Evolutionary conservation across 2,888 invertebrate species (phyloP).

Genomic region (Eretmocerus hayati): DNA sequence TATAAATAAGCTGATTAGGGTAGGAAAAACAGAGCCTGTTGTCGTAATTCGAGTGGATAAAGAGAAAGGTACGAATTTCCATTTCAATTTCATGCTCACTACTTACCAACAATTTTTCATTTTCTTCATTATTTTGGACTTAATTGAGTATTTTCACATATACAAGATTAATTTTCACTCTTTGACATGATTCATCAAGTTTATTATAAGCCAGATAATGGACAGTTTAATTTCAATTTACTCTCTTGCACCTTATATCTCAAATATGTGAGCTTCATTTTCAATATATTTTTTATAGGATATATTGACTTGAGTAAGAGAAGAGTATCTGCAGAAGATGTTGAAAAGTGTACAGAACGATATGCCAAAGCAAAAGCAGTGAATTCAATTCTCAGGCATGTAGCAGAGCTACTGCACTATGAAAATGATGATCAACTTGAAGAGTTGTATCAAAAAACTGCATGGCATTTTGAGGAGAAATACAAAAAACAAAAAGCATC

Average conservation of each 20-base stretch:
- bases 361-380: slow-evolving; percentile 98
- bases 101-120: too few species aligned
- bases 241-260: too few species aligned
- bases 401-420: slow-evolving; percentile 89
- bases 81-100: too few species aligned
- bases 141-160: too few species aligned
- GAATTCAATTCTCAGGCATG: slow-evolving; percentile 94
- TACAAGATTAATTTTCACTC: too few species aligned
- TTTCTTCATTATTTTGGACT: too few species aligned
- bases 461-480: slow-evolving; percentile 97
- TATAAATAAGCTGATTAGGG: slow-evolving; percentile 97
- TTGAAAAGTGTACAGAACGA: slow-evolving; percentile 96
- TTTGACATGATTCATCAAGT: not conserved
- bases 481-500: slow-evolving; percentile 91
- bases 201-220: too few species aligned
- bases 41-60: slow-evolving; percentile 99
- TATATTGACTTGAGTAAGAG: slow-evolving; percentile 99
- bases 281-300: slow-evolving; percentile 52
- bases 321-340: slow-evolving; percentile 95
- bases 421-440: slow-evolving; percentile 89
- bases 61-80: slow-evolving; percentile 78
- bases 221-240: not conserved
- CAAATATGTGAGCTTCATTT: too few species aligned
- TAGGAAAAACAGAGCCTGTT: slow-evolving; percentile 97
- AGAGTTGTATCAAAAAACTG: slow-evolving; percentile 90